Base-by-base conservation (phyloP, 2,888 invertebrate genomes). In the Philopedon plagiatum region DNA sequence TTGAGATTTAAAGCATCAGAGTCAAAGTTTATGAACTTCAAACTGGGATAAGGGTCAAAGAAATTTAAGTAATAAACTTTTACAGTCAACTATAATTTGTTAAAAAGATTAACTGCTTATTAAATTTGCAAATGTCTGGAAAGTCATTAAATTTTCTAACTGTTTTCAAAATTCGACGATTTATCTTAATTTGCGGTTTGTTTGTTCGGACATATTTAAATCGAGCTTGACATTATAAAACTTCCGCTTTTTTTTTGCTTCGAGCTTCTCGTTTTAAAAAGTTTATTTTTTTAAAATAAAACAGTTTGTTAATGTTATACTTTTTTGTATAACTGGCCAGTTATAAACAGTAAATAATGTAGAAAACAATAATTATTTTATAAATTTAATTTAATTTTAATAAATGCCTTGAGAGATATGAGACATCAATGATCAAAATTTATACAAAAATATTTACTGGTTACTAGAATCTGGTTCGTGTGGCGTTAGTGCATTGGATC, bases 131-230 rank as follows among this genome's bases (percentile, higher is more conserved):
- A 44, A 44, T 44, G 44, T 44, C 19, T 8, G 9, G 7, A 44
- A 19, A 44, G 18, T 44, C 44, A 44, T 44, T 44, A 44, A 44
- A 18, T 9, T 44, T 44, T 44, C 44, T 44, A 44, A 19, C 18
- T 44, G 44, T 44, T 44, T 44, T 19, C 19, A 44, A 44, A 44
- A 44, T 44, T 44, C 19, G 18, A 19, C 19, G 19, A 44, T 44
- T 44, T 44, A 44, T 44, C 44, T 44, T 44, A 44, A 44, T 44
- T 44, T 44, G 44, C 19, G 44, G 44, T n/a, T 44, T 13, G 13
- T 39, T 15, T 5, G n/a, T 39, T 15, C 15, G 39, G n/a, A 15
- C 15, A 11, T 11, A 39, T 39, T 39, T 39, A 15, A 39, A 39
- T 13, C n/a, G 13, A n/a, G 15, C 39, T 37, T 37, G 37, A 37